Evolutionary conservation across 2,888 invertebrate genomes (phyloP).

Genomic region (Athalia cordata): DNA sequence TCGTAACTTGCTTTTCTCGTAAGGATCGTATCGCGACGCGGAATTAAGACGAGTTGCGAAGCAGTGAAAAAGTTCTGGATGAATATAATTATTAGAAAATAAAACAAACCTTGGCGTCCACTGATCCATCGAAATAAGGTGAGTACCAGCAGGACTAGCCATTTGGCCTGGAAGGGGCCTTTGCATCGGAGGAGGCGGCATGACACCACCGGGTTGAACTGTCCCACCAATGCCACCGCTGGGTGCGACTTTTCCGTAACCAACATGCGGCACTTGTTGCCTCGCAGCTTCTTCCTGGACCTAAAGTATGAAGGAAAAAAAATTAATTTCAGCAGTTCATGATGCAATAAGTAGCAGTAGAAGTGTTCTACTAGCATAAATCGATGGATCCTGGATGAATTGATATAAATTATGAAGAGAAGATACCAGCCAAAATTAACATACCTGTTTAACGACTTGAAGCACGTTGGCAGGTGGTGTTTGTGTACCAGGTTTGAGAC

Average conservation of each 20-base stretch:
- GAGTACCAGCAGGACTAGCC: conserved; percentile 74
- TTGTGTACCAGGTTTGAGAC: conserved; percentile 82
- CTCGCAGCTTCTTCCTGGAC: conserved; percentile 94
- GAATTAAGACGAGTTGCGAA: too few species aligned
- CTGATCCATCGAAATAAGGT: conserved; percentile 73
- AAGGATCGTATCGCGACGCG: too few species aligned
- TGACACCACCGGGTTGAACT: conserved; percentile 72
- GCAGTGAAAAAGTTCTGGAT: neutral
- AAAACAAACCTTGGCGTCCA: conserved; percentile 69
- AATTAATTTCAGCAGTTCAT: neutral
- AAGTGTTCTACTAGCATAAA: neutral
- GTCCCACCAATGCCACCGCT: conserved; percentile 71
- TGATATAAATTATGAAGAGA: too few species aligned
- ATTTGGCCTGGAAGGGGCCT: conserved; percentile 74
- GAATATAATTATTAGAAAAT: neutral
- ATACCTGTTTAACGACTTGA: conserved; percentile 85
- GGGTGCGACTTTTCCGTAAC: conserved; percentile 85
- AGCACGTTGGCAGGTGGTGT: conserved; percentile 88
- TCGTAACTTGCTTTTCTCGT: too few species aligned
- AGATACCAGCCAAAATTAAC: neutral
- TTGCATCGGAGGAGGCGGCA: conserved; percentile 79
- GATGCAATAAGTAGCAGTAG: neutral
- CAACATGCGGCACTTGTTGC: conserved; percentile 87
- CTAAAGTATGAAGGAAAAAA: conserved; percentile 62
- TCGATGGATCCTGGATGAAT: neutral